phyloP scores from a whole-genome alignment of 2,888 invertebrate species.

The Mimas tiliae region DNA sequence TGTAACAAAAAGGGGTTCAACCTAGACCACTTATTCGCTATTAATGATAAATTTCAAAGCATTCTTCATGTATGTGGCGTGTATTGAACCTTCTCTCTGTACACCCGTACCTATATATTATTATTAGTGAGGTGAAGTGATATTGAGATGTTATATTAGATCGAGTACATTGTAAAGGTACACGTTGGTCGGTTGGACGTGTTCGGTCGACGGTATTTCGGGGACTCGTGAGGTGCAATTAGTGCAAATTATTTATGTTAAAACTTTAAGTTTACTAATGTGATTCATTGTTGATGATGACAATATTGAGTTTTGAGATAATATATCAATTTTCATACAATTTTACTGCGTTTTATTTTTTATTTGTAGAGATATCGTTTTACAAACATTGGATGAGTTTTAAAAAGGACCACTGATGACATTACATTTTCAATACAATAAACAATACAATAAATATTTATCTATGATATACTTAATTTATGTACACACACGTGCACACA shows the following conservation, averaged over 20 bases:
- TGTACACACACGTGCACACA: no score
- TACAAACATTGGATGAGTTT: no score
- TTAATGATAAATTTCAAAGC: no score
- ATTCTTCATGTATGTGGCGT: no score
- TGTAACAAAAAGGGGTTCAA: no score
- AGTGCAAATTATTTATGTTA: conserved; percentile 49
- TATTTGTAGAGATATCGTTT: neutral
- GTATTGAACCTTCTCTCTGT: no score
- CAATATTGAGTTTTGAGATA: conserved; percentile 71
- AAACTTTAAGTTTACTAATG: conserved; percentile 58
- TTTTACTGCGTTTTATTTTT: conserved; percentile 37
- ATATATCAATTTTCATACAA: conserved; percentile 61
- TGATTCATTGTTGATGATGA: conserved; percentile 74
- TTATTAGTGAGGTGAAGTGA: neutral
- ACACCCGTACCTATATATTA: neutral
- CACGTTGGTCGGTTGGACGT: neutral
- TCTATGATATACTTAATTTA: no score
- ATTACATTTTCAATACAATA: no score
- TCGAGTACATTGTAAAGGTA: neutral
- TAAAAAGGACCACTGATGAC: no score
- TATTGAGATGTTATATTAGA: neutral
- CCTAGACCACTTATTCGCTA: no score
- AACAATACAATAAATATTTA: no score
- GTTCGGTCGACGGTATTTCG: neutral
- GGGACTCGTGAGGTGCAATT: conserved; percentile 20